Percentiles rank a stretch among this genome's conserved stretches.
phyloP scores from a whole-genome alignment of 1,140 invertebrate genomes.

The Doryteuthis pealeii region DNA sequence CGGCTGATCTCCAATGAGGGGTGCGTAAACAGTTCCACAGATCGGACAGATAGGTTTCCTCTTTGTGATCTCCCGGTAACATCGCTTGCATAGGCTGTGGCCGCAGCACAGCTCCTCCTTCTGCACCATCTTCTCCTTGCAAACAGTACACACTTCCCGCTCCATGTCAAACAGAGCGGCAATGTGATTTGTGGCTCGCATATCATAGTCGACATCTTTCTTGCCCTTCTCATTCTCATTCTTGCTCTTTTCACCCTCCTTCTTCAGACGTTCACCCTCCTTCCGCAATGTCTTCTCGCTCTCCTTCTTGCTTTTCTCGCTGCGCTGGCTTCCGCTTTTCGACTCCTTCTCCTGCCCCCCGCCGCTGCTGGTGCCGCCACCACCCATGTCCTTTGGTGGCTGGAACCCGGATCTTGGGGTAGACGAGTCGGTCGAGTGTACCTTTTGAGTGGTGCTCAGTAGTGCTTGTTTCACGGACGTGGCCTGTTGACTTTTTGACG shows the following conservation, averaged over 20 bases:
- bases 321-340: not conserved
- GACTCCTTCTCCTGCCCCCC: not conserved
- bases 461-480: not conserved
- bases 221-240: not conserved
- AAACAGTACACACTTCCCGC: not conserved
- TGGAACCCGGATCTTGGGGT: not conserved
- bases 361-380: not conserved
- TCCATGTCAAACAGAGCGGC: not conserved
- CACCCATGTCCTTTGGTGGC: not conserved
- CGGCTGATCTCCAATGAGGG: constrained; percentile 22
- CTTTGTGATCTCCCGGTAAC: constrained; percentile 16
- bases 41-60: constrained; percentile 24
- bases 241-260: not conserved
- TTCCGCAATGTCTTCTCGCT: not conserved
- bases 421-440: not conserved
- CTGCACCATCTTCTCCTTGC: constrained; percentile 4
- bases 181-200: constrained; percentile 2
- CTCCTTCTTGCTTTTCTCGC: not conserved
- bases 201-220: not conserved
- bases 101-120: constrained; percentile 13
- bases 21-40: constrained; percentile 22
- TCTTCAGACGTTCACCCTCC: not conserved
- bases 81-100: constrained; percentile 21
- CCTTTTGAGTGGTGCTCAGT: not conserved
- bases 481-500: not conserved